Evolutionary conservation across 2,888 invertebrate species (phyloP).

Genomic region (Serrognathus titanus): DNA sequence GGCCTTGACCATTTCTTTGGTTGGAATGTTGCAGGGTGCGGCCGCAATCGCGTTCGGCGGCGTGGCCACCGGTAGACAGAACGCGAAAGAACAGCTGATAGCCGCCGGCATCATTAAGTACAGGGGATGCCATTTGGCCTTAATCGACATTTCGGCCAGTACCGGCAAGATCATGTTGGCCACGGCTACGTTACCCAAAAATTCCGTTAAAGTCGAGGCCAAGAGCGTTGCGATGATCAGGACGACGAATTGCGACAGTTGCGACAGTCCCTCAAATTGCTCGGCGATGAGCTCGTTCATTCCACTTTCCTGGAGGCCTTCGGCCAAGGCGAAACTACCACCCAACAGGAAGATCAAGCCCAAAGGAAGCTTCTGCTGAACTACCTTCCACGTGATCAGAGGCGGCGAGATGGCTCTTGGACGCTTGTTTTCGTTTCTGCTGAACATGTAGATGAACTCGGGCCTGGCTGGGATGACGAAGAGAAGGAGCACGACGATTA

Average conservation of each 20-base stretch:
- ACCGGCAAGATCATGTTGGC: constrained; percentile 86
- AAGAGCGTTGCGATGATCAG: constrained; percentile 73
- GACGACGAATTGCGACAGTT: constrained; percentile 62
- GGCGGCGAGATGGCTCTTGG: constrained; percentile 65
- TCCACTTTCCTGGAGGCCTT: constrained; percentile 76
- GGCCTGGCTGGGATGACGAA: constrained; percentile 80
- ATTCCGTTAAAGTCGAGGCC: constrained; percentile 80
- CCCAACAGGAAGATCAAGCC: constrained; percentile 83
- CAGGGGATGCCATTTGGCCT: constrained; percentile 70
- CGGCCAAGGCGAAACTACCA: constrained; percentile 88
- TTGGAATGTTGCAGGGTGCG: constrained; percentile 75
- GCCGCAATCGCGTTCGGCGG: constrained; percentile 94
- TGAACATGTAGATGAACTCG: constrained; percentile 70
- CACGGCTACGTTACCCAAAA: constrained; percentile 87
- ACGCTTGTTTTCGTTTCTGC: constrained; percentile 54
- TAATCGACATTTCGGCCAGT: constrained; percentile 69
- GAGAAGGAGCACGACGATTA: constrained; percentile 77
- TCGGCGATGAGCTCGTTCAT: constrained; percentile 74
- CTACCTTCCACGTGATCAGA: constrained; percentile 78
- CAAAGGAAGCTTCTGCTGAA: constrained; percentile 87
- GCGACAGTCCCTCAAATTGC: constrained; percentile 63
- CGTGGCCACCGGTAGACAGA: constrained; percentile 92
- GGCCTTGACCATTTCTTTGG: constrained; percentile 71
- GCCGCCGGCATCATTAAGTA: constrained; percentile 88
- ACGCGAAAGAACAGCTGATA: constrained; percentile 85